Conservation (phyloP, 2,113 vertebrate species). For the Hippocampus abdominalis region DNA sequence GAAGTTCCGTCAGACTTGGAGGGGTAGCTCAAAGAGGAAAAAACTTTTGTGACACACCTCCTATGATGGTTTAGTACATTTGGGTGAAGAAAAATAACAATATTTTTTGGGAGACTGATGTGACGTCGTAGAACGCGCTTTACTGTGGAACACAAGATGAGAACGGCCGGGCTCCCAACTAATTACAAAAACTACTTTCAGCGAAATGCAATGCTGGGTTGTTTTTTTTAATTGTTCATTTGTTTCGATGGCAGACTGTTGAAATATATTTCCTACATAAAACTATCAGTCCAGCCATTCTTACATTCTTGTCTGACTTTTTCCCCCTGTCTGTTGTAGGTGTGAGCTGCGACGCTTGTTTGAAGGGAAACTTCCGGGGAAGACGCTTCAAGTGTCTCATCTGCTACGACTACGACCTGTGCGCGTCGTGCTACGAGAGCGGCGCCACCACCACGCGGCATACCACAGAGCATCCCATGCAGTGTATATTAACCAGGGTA, state of each 20-base stretch:
- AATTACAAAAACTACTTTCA: no score
- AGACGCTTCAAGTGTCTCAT: constrained; percentile 99
- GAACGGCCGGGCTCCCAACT: no score
- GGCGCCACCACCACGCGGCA: constrained; percentile 96
- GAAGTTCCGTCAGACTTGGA: neutral
- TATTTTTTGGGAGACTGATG: no score
- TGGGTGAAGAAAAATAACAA: no score
- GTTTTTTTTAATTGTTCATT: no score
- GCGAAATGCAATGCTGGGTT: no score
- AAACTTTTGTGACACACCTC: neutral
- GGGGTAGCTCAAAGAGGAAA: neutral
- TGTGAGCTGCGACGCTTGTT: constrained; percentile 99
- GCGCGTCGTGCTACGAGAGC: constrained; percentile 98
- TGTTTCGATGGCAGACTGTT: no score
- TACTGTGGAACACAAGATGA: no score
- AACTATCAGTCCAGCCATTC: no score
- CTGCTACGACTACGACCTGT: constrained; percentile 99
- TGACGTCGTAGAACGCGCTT: no score
- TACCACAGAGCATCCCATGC: constrained; percentile 99
- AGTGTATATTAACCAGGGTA: constrained; percentile 99
- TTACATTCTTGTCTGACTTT: no score
- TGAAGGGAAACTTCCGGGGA: constrained; percentile 99
- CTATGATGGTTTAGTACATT: neutral
- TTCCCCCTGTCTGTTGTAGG: constrained; percentile 65
- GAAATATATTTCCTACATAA: no score